phyloP scores from a whole-genome alignment of 2,113 vertebrate species.

The Brachyhypopomus occidentalis region DNA sequence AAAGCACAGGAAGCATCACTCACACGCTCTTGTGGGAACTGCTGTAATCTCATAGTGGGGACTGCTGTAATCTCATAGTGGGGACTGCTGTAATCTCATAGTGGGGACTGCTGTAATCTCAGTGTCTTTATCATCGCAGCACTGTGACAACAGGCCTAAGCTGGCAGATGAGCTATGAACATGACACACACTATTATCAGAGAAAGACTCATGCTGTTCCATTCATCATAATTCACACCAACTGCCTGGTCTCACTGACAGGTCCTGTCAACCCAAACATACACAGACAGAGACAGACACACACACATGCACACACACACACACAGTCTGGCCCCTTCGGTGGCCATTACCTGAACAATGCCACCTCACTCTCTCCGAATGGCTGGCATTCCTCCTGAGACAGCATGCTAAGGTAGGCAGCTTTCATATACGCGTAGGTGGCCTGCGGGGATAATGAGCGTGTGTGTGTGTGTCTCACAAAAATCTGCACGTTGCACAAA shows the following conservation, averaged over 20 bases:
- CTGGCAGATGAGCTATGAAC: background rate
- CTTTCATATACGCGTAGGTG: slow-evolving; percentile 97
- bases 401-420: slow-evolving; percentile 96
- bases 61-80: background rate
- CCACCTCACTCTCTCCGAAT: slow-evolving; percentile 84
- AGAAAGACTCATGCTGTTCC: too few relatives aligned
- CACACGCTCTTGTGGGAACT: background rate
- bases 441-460: slow-evolving; percentile 73
- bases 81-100: background rate
- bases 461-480: slow-evolving; percentile 18
- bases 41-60: background rate
- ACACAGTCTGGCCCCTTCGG: background rate
- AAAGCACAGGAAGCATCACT: slow-evolving; percentile 10
- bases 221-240: background rate
- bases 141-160: background rate
- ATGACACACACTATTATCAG: background rate
- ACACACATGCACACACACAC: background rate
- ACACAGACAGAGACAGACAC: too few relatives aligned
- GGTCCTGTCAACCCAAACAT: too few relatives aligned
- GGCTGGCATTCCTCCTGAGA: slow-evolving; percentile 86
- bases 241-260: background rate
- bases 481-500: slow-evolving; percentile 37
- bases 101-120: background rate
- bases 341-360: slow-evolving; percentile 85
- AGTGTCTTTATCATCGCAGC: background rate